These are phyloP conservation scores for Hermaeophaga mercurialis DNA, from an alignment of 2,888 invertebrate genomes.

Conservation along the genomic window DNA sequence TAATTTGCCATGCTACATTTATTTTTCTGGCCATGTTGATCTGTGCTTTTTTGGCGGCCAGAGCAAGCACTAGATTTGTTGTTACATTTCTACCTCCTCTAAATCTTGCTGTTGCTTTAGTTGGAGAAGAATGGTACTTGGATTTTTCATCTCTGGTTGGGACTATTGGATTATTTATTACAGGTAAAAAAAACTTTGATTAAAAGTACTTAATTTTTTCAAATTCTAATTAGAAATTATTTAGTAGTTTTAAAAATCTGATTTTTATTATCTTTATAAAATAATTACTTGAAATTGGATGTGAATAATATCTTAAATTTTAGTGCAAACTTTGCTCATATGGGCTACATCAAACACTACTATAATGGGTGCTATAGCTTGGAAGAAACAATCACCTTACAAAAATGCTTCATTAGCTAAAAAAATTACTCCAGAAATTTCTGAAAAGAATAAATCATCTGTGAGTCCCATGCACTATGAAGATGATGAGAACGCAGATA, in stretches of 20 bases:
- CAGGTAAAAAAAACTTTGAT: constrained; percentile 43
- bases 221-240: no score
- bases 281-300: no score
- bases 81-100: constrained; percentile 49
- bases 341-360: constrained; percentile 25
- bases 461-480: not conserved
- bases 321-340: constrained; percentile 40
- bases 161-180: constrained; percentile 40
- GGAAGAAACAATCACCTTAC: constrained; percentile 22
- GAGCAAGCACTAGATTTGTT: constrained; percentile 45
- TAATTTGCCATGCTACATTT: constrained; percentile 52
- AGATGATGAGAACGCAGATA: constrained; percentile 32
- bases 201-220: no score
- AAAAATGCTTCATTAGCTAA: not conserved
- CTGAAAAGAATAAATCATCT: not conserved
- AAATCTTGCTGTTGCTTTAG: constrained; percentile 51
- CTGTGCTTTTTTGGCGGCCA: constrained; percentile 53
- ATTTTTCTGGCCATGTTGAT: constrained; percentile 52
- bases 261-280: no score
- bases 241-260: no score
- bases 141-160: constrained; percentile 42
- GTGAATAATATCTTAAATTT: no score
- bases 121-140: constrained; percentile 44
- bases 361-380: constrained; percentile 26
- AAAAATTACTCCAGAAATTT: not conserved